Evolutionary conservation across 1,140 invertebrate genomes (phyloP), one percentile per base, ranked within the genome.

Genomic region (Pantala flavescens): DNA sequence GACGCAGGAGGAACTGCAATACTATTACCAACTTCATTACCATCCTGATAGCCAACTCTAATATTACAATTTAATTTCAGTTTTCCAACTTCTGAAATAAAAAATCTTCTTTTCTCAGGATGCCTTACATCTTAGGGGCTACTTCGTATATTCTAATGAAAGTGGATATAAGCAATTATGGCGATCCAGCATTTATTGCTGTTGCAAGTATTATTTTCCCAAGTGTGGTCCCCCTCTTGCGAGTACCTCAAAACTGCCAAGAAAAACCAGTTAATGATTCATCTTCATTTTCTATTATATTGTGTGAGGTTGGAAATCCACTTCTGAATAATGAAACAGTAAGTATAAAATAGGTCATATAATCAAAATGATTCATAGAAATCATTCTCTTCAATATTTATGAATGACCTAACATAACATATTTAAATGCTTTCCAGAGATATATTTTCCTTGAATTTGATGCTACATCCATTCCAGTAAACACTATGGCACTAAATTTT

Each of bases 181-280:
- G 76, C 23, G 78, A 79, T 74, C 73, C 74, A 23, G 78, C 78
- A 2, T 78, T 76, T 74, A 70, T 76, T 24, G 71, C 78, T 16
- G 71, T 14, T 42, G 21, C 78, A 10, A 55, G 75, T 12, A 55
- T 79, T 36, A 19, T 43, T 0, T 72, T 77, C 43, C 76, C 77
- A 7, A 49, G 21, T 24, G 75, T 75, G 49, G 74, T 75, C 5
- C 55, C 23, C 43, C 71, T 78, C 9, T 23, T 75, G 12, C 75
- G 76, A 14, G 24, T 77, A 36, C 77, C 76, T 36, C 49, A 73
- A 16, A 75, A 73, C 23, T 77, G 75, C 74, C 10, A 28, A 36
- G 55, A 73, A 19, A 21, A 23, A 72, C 19, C 24, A 43, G 19
- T 7, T 28, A 16, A 28, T 74, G 24, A 14, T 70, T 19, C 49